Evolutionary conservation across 2,113 vertebrate genomes (phyloP).

Genomic region (Colistium nudipinnis): DNA sequence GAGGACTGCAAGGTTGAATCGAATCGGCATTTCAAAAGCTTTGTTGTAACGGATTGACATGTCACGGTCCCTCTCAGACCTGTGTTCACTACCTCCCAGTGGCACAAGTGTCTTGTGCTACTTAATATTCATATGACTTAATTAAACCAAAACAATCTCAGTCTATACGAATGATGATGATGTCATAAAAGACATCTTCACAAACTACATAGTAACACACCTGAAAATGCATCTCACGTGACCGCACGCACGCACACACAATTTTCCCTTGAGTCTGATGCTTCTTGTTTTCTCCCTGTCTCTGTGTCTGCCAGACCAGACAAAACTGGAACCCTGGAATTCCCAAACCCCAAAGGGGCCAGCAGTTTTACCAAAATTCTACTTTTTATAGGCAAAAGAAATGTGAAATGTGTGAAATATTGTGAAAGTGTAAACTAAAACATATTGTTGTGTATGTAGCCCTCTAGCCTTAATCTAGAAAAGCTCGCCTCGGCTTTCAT

Average conservation of each 20-base stretch:
- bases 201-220: not conserved
- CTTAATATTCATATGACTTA: not conserved
- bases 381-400: not conserved
- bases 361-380: not conserved
- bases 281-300: too few relatives aligned
- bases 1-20: too few relatives aligned
- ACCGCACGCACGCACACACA: not conserved
- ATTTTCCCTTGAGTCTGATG: too few relatives aligned
- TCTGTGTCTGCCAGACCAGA: not conserved
- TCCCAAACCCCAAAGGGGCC: not conserved
- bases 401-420: not conserved
- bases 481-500: constrained; percentile 22
- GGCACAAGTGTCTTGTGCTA: constrained; percentile 22
- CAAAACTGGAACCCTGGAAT: not conserved
- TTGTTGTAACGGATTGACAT: constrained; percentile 70
- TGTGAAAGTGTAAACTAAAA: too few relatives aligned
- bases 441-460: not conserved
- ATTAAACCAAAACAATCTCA: too few relatives aligned
- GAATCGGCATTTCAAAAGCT: constrained; percentile 55
- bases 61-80: constrained; percentile 63
- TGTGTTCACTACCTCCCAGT: constrained; percentile 33
- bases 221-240: not conserved
- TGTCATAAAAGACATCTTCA: too few relatives aligned
- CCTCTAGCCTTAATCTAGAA: constrained; percentile 62
- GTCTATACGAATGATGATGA: too few relatives aligned